These are phyloP conservation scores for Orbicella faveolata DNA, from an alignment of 64 coral and sea anemone species.

Conservation along the genomic window DNA sequence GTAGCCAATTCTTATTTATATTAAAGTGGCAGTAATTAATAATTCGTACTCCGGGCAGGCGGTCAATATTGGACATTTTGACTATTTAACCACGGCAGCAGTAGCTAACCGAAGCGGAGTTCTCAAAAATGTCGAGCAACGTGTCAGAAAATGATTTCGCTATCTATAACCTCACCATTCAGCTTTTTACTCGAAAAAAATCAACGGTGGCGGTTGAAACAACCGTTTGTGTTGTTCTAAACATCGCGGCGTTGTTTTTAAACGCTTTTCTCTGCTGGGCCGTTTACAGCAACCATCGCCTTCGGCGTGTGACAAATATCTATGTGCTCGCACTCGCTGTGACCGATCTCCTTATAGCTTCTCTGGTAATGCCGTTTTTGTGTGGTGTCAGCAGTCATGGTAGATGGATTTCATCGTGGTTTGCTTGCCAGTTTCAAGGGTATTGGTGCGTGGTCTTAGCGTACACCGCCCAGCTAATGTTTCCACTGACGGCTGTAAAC, in stretches of 20 bases:
- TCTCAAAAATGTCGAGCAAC: neutral
- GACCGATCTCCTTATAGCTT: neutral
- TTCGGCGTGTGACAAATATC: neutral
- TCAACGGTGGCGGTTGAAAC: neutral
- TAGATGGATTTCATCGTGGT: neutral
- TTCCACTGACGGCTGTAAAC: conserved; percentile 1
- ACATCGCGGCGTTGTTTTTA: neutral
- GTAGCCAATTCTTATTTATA: neutral
- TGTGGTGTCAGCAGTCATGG: neutral
- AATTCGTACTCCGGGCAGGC: neutral
- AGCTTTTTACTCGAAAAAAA: neutral
- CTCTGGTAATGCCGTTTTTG: conserved; percentile 1
- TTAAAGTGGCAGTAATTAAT: neutral
- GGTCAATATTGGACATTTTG: too few relatives aligned
- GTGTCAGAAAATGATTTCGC: neutral
- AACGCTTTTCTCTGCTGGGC: conserved; percentile 7
- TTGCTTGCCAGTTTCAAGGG: neutral
- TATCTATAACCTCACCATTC: neutral
- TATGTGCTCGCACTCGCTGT: neutral
- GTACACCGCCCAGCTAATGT: conserved; percentile 17
- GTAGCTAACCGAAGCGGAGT: neutral
- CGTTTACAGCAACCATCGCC: neutral
- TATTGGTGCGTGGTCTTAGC: conserved; percentile 2
- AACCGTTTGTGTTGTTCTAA: neutral
- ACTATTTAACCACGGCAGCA: too few relatives aligned